These are phyloP conservation scores for Nasalis larvatus DNA, from an alignment of 2,113 vertebrate genomes.

Conservation along the genomic window DNA sequence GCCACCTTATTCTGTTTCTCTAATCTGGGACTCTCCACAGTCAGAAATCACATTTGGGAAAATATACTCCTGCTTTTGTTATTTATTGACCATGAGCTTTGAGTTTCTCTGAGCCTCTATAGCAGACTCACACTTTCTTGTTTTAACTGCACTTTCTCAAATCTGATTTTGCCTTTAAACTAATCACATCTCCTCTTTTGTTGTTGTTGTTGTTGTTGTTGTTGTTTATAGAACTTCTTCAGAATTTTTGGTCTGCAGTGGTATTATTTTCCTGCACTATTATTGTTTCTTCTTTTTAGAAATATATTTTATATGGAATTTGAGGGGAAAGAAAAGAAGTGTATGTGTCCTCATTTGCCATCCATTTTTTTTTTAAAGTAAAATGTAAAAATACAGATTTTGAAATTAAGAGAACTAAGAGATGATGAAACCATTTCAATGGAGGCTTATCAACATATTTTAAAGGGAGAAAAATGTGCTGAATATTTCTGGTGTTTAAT, in stretches of 20 bases:
- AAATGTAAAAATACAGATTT: conserved; percentile 15
- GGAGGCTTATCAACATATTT: conserved; percentile 13
- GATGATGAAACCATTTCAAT: conserved; percentile 12
- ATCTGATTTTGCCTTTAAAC: not conserved
- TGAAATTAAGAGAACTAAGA: conserved; percentile 34
- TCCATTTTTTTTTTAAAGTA: not conserved
- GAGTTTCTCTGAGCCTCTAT: not conserved
- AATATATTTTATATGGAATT: not conserved
- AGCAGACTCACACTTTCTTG: not conserved
- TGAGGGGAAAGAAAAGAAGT: not conserved
- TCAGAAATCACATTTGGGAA: not conserved
- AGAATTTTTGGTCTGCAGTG: not conserved
- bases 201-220: too few relatives aligned
- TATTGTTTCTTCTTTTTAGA: not conserved
- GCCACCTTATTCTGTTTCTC: not conserved
- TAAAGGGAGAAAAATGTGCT: not conserved
- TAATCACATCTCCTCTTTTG: not conserved
- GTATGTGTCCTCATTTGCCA: not conserved
- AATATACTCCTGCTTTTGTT: not conserved
- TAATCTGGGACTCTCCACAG: not conserved
- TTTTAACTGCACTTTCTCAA: not conserved
- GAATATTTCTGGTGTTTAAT: conserved; percentile 34
- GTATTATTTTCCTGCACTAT: not conserved
- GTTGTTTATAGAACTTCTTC: not conserved
- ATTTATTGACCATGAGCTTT: not conserved